Evolutionary conservation across 2,113 vertebrate genomes (phyloP).

Genomic region (Macquaria ambigua): DNA sequence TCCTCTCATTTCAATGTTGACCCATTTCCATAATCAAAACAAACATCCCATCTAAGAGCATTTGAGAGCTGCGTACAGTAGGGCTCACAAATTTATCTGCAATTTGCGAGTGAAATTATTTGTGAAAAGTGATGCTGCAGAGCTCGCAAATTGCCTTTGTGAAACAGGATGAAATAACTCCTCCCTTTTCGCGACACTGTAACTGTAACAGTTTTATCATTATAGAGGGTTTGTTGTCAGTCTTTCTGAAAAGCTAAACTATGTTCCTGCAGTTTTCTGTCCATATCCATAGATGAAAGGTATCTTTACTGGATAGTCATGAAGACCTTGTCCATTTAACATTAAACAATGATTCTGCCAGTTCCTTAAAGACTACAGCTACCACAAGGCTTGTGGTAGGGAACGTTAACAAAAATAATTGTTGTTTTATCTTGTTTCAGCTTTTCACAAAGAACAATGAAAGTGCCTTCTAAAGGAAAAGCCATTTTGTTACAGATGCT

Average conservation of each 20-base stretch:
- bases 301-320: neutral
- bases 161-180: neutral
- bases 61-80: neutral
- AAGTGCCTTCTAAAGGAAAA: neutral
- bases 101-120: neutral
- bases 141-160: neutral
- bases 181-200: neutral
- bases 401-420: neutral
- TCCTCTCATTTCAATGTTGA: neutral
- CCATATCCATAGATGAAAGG: neutral
- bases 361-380: neutral
- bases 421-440: neutral
- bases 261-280: neutral
- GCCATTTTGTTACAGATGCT: neutral
- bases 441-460: neutral
- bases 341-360: constrained; percentile 3
- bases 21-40: neutral
- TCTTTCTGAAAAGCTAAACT: no score
- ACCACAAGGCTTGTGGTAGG: neutral
- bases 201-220: no score
- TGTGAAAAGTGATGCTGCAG: neutral
- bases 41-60: neutral
- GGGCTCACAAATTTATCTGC: neutral
- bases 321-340: neutral
- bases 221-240: neutral